Conservation (phyloP, 2,113 vertebrate genomes). For the Danionella cerebrum region DNA sequence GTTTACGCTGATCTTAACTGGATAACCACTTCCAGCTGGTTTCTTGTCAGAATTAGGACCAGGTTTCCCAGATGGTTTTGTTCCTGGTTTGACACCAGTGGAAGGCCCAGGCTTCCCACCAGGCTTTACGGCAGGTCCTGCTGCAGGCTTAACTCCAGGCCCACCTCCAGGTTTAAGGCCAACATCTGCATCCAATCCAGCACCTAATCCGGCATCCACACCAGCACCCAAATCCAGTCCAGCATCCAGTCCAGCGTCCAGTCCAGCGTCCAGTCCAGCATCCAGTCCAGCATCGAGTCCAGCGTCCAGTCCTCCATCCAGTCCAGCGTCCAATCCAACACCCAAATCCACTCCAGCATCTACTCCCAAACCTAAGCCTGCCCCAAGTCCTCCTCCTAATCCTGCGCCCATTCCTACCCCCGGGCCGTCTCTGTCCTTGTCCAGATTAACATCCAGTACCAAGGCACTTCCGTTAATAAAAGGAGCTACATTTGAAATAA, state of each 20-base stretch:
- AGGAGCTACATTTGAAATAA: slow-evolving; percentile 68
- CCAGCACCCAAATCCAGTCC: slow-evolving; percentile 12
- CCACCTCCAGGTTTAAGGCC: not conserved
- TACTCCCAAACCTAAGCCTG: not conserved
- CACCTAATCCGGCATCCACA: not conserved
- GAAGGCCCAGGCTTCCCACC: slow-evolving; percentile 24
- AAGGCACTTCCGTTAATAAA: slow-evolving; percentile 58
- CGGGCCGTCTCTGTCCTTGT: not conserved
- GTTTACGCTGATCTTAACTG: slow-evolving; percentile 63
- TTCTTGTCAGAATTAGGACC: slow-evolving; percentile 20
- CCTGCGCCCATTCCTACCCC: slow-evolving; percentile 1
- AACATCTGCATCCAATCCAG: not conserved
- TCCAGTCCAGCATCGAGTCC: not conserved
- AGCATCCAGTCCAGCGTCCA: not conserved
- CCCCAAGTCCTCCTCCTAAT: not conserved
- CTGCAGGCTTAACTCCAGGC: not conserved
- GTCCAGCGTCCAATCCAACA: not conserved
- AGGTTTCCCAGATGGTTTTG: slow-evolving; percentile 27
- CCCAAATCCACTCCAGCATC: too few relatives aligned
- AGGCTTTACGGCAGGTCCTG: too few relatives aligned
- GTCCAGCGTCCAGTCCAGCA: slow-evolving; percentile 2
- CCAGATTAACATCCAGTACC: not conserved
- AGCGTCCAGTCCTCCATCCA: not conserved
- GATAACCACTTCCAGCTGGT: slow-evolving; percentile 49
- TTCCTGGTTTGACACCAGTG: slow-evolving; percentile 2